A percentile compares a stretch with the other conserved stretches of the same genome.
Evolutionary conservation across 1,140 invertebrate species (phyloP).

Genomic region (Drosophila kohkoa): DNA sequence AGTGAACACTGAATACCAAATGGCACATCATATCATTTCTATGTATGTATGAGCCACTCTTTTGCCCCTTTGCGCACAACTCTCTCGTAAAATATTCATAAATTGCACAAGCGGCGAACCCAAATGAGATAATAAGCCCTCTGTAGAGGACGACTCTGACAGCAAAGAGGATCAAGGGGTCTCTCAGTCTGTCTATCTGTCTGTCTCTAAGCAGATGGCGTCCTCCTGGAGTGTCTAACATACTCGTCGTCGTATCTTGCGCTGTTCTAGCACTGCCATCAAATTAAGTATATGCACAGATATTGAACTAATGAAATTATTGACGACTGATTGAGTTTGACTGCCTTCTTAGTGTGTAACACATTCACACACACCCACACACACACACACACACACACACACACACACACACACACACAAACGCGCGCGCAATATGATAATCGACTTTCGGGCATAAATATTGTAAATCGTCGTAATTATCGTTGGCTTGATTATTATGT

Average conservation of each 20-base stretch:
- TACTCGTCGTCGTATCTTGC: too few relatives aligned
- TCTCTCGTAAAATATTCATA: constrained; percentile 72
- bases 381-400: not conserved
- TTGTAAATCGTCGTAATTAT: constrained; percentile 53
- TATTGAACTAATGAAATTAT: constrained; percentile 78
- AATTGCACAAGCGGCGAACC: constrained; percentile 51
- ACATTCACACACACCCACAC: not conserved
- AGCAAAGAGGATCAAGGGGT: constrained; percentile 41
- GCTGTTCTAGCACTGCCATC: constrained; percentile 32
- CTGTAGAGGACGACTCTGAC: not conserved
- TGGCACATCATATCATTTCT: constrained; percentile 8
- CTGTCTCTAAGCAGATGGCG: not conserved
- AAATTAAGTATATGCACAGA: constrained; percentile 64
- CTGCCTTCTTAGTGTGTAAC: constrained; percentile 11
- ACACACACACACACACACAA: not conserved
- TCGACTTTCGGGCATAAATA: constrained; percentile 49
- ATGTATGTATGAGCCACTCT: too few relatives aligned
- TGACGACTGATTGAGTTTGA: constrained; percentile 66
- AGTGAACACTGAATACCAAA: constrained; percentile 17
- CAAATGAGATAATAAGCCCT: constrained; percentile 64
- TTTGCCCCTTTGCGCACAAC: not conserved
- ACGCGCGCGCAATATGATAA: constrained; percentile 20
- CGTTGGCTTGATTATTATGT: constrained; percentile 28
- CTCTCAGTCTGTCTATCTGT: constrained; percentile 8
- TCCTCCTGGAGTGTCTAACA: too few relatives aligned